Evolutionary conservation across 2,888 invertebrate species (phyloP).

Genomic region (Acanthosepion pharaonis): DNA sequence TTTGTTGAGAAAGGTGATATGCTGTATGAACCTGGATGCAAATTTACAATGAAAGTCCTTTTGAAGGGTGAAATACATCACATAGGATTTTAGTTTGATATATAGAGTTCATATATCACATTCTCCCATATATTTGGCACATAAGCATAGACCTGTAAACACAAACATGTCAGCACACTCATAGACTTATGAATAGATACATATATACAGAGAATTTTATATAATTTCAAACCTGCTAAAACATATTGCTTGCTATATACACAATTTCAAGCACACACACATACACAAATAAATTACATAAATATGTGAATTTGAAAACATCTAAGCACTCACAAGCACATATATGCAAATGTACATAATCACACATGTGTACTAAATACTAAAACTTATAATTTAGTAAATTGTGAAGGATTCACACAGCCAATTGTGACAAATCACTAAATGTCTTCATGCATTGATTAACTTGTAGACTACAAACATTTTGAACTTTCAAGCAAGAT

Average conservation of each 20-base stretch:
- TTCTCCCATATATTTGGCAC: neutral
- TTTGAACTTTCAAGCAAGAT: neutral
- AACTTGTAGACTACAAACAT: neutral
- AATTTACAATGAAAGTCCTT: no score
- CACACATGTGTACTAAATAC: neutral
- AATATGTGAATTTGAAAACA: slow-evolving; percentile 40
- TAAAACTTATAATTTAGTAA: neutral
- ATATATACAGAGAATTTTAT: slow-evolving; percentile 20
- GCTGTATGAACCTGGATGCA: no score
- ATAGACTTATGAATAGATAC: slow-evolving; percentile 40
- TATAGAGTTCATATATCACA: no score
- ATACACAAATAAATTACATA: slow-evolving; percentile 41
- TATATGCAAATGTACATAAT: slow-evolving; percentile 43
- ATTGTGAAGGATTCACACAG: neutral
- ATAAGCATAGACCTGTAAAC: neutral
- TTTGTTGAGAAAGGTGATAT: no score
- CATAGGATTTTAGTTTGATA: no score
- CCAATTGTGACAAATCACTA: neutral
- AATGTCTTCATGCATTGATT: neutral
- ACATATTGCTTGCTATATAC: neutral
- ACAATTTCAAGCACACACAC: slow-evolving; percentile 47
- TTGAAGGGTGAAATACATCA: no score
- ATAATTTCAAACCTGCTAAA: neutral
- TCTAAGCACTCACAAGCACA: slow-evolving; percentile 47
- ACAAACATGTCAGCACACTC: slow-evolving; percentile 24